phyloP scores from a whole-genome alignment of 2,797 vertebrate genomes.

The Vespertilio murinus region DNA sequence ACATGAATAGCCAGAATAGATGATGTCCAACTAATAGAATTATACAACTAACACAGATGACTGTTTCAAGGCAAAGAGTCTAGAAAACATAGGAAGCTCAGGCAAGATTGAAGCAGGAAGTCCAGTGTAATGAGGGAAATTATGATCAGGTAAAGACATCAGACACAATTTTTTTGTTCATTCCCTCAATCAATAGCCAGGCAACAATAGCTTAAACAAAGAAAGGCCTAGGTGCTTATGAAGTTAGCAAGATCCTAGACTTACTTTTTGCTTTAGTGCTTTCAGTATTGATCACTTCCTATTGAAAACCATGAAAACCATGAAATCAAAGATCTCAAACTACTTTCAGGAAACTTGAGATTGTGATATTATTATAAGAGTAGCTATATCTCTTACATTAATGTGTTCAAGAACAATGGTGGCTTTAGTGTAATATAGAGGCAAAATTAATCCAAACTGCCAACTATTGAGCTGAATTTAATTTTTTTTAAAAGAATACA shows the following conservation, averaged over 20 bases:
- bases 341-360: background rate
- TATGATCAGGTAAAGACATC: background rate
- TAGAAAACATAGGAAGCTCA: background rate
- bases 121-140: background rate
- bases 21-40: background rate
- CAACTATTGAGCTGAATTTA: background rate
- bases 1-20: background rate
- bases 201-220: background rate
- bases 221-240: background rate
- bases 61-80: background rate
- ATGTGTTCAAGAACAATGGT: background rate
- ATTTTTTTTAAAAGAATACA: no score
- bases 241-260: background rate
- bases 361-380: background rate
- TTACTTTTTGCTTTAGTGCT: background rate
- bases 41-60: background rate
- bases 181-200: background rate
- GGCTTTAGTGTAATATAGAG: background rate
- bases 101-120: background rate
- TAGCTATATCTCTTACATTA: background rate
- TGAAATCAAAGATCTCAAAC: background rate
- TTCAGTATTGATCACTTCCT: background rate
- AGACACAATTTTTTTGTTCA: background rate
- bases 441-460: background rate
- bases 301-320: background rate